phyloP scores from a whole-genome alignment of 1,140 invertebrate genomes.

The Tetranychus urticae region DNA sequence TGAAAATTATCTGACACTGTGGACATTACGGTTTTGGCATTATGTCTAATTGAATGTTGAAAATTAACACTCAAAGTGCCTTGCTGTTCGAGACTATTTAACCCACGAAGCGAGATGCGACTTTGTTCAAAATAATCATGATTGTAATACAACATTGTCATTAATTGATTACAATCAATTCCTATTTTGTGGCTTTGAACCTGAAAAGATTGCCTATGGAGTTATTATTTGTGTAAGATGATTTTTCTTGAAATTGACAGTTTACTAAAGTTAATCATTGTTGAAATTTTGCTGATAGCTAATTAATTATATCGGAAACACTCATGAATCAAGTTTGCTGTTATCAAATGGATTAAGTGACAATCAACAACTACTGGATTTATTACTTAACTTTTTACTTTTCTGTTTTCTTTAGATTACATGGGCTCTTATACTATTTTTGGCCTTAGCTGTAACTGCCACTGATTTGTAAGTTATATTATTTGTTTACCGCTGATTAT shows the following conservation, averaged over 20 bases:
- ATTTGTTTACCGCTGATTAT: too few species aligned
- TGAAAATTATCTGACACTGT: too few species aligned
- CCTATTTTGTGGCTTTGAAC: slow-evolving; percentile 21
- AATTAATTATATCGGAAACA: too few species aligned
- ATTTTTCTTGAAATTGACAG: too few species aligned
- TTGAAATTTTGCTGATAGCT: too few species aligned
- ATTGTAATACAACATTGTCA: slow-evolving; percentile 21
- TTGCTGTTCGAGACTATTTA: neutral
- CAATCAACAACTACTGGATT: neutral
- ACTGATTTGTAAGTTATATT: slow-evolving; percentile 31
- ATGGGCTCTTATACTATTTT: slow-evolving; percentile 35
- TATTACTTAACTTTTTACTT: neutral
- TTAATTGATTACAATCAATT: slow-evolving; percentile 22
- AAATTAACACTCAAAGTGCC: neutral
- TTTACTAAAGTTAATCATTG: too few species aligned
- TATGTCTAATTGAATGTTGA: too few species aligned
- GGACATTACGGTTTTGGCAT: too few species aligned
- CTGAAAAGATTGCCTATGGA: slow-evolving; percentile 14
- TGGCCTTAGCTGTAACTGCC: slow-evolving; percentile 32
- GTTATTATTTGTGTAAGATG: slow-evolving; percentile 16
- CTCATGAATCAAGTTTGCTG: too few species aligned
- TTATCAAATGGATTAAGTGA: too few species aligned
- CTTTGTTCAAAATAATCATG: slow-evolving; percentile 5
- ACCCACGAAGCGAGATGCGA: neutral
- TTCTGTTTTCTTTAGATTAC: slow-evolving; percentile 15